Conservation (phyloP, 2,797 vertebrate genomes). For the Cyprinella venusta region DNA sequence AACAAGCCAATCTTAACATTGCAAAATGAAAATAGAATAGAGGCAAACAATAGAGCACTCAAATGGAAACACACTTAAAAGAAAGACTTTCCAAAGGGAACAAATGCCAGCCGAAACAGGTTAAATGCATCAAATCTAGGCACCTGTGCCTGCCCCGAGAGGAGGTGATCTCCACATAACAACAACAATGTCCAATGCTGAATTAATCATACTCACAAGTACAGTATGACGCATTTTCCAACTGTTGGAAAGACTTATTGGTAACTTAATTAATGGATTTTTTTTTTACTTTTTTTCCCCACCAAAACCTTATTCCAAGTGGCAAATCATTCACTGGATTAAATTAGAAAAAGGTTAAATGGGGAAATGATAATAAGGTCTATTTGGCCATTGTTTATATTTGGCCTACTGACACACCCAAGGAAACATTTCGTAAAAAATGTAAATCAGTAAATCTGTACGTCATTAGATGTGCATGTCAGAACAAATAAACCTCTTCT, state of each 20-base stretch:
- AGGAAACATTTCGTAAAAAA: slow-evolving; percentile 1
- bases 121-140: neutral
- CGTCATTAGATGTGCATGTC: too few relatives aligned
- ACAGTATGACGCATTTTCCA: neutral
- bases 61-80: slow-evolving; percentile 3
- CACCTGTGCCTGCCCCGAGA: neutral
- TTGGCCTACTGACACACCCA: neutral
- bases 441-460: neutral
- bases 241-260: neutral
- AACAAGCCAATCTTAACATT: slow-evolving; percentile 21
- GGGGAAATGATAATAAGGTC: neutral
- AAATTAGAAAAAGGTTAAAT: neutral
- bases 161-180: neutral
- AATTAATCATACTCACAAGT: neutral
- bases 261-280: neutral
- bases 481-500: neutral
- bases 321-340: neutral
- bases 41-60: neutral
- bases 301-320: neutral
- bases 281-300: neutral
- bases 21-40: neutral
- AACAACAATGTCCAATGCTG: neutral
- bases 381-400: slow-evolving; percentile 7
- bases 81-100: neutral
- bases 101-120: neutral